Evolutionary conservation across 1,140 invertebrate species (phyloP), one percentile per base, ranked within the genome.

Genomic region (Ooceraea biroi): DNA sequence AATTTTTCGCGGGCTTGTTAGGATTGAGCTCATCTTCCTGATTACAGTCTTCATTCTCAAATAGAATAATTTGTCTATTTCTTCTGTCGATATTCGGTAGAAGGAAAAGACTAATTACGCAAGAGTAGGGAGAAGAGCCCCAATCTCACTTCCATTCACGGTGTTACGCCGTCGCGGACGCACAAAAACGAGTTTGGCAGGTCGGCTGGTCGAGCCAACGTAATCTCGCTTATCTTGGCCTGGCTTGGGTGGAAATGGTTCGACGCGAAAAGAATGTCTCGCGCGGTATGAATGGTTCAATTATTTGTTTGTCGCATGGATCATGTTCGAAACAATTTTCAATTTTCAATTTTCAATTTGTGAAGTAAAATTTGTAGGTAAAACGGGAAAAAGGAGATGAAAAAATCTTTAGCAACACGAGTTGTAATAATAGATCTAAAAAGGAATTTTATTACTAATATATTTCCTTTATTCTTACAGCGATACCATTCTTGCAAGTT

Each of bases 151-250:
- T 88, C 77, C 84, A 88, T 88, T 88, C 87, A 85, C 72, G 87
- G 77, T 58, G 83, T 85, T 85, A 76, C 52, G 82, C 66, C 77
- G 82, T 61, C 22, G 83, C 46, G 63, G 55, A 57, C 72, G 61
- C 85, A 89, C 84, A 82, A 90, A 89, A 93, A 93, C 92, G 89
- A 92, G 92, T 93, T 93, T 92, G 90, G 89, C 92, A 88, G 88
- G 87, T 89, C 71, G 77, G n/a, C 82, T 71, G 84, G 60, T 83
- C 48, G 60, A 65, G 58, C 61, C 63, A 72, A 8, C 74, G 66
- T 80, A 84, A 88, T 82, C 85, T 77, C 17, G 74, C 77, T 88
- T 87, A 78, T 87, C 66, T 77, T 44, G 57, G 22, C 36, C 22
- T 25, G 48, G 60, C 17, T 83, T 66, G 88, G 78, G 84, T 88